phyloP scores from a whole-genome alignment of 2,113 vertebrate genomes.

The Silurus meridionalis region DNA sequence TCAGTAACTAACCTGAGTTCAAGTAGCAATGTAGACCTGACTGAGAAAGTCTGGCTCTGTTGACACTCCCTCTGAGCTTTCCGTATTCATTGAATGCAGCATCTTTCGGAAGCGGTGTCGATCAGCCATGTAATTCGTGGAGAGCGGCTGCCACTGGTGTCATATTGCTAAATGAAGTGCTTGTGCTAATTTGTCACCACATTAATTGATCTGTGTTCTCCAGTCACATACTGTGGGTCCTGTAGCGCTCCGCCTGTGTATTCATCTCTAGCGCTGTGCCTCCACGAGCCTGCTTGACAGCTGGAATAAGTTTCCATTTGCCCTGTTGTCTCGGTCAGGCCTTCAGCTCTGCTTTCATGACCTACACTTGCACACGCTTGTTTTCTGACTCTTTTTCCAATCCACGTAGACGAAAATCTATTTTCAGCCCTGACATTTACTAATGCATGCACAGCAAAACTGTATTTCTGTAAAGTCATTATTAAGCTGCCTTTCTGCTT shows the following conservation, averaged over 20 bases:
- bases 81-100: slow-evolving; percentile 44
- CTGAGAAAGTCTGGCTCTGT: slow-evolving; percentile 24
- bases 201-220: slow-evolving; percentile 58
- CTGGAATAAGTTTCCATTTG: slow-evolving; percentile 44
- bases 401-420: slow-evolving; percentile 32
- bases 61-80: slow-evolving; percentile 18
- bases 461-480: slow-evolving; percentile 53
- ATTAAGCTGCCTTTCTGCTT: slow-evolving; percentile 47
- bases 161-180: slow-evolving; percentile 60
- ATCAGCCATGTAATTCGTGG: slow-evolving; percentile 54
- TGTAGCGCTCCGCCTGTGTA: slow-evolving; percentile 43
- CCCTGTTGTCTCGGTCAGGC: slow-evolving; percentile 30
- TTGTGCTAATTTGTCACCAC: slow-evolving; percentile 57
- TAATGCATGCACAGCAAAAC: slow-evolving; percentile 54
- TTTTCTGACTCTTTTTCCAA: slow-evolving; percentile 43
- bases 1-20: neutral
- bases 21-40: neutral
- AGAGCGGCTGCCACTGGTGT: slow-evolving; percentile 48
- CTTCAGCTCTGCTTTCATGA: slow-evolving; percentile 27
- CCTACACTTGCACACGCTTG: slow-evolving; percentile 42
- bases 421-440: slow-evolving; percentile 56
- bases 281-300: slow-evolving; percentile 42
- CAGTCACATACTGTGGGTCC: slow-evolving; percentile 48
- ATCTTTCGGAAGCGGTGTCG: slow-evolving; percentile 52
- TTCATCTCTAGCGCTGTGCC: slow-evolving; percentile 36